These are phyloP conservation scores for Idaea straminata DNA, from an alignment of 2,888 invertebrate species.

Conservation along the genomic window DNA sequence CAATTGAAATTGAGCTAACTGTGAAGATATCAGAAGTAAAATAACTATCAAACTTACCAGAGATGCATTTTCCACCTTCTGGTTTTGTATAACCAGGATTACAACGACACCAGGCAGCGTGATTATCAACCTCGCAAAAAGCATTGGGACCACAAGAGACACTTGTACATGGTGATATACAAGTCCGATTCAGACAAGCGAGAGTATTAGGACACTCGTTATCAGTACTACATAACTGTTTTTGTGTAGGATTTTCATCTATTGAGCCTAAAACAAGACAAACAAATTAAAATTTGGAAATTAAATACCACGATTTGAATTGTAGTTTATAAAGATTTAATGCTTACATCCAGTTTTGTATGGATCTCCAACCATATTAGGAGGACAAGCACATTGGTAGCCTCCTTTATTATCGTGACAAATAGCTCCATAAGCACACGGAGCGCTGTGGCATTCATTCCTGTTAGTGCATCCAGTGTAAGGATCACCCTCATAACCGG, in stretches of 20 bases:
- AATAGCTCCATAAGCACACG: slow-evolving; percentile 93
- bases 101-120: slow-evolving; percentile 94
- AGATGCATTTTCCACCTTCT: slow-evolving; percentile 89
- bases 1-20: no score
- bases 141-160: slow-evolving; percentile 91
- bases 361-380: slow-evolving; percentile 90
- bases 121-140: slow-evolving; percentile 92
- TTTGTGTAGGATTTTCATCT: slow-evolving; percentile 74
- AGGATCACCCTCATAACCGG: slow-evolving; percentile 93
- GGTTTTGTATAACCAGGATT: slow-evolving; percentile 90
- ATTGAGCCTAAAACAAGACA: slow-evolving; percentile 47
- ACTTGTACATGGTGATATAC: slow-evolving; percentile 89
- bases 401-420: slow-evolving; percentile 93
- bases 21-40: neutral
- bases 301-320: neutral
- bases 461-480: slow-evolving; percentile 91
- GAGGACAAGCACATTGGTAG: slow-evolving; percentile 91
- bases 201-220: slow-evolving; percentile 90
- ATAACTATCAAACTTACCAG: slow-evolving; percentile 74
- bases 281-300: slow-evolving; percentile 6
- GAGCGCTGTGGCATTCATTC: slow-evolving; percentile 91
- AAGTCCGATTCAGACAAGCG: slow-evolving; percentile 88
- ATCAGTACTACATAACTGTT: slow-evolving; percentile 85
- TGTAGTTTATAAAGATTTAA: neutral
- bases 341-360: slow-evolving; percentile 90